phyloP scores from a whole-genome alignment of 2,888 invertebrate genomes.

The Chloroclysta siterata region DNA sequence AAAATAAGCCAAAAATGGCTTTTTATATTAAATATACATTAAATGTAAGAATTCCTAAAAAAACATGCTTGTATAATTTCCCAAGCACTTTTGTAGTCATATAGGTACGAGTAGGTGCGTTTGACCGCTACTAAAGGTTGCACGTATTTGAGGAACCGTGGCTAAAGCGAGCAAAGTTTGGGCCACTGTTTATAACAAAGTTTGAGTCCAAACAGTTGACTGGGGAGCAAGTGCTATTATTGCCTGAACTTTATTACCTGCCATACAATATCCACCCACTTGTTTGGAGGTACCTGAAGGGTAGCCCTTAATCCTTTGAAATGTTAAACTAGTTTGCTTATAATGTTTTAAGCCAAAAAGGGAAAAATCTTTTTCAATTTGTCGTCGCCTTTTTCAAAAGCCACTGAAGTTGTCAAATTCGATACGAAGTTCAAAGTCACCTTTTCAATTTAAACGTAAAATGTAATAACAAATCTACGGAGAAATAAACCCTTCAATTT shows the following conservation, averaged over 20 bases:
- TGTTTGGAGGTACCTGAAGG: conserved; percentile 4
- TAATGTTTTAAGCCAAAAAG: not conserved
- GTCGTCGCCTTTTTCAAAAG: not conserved
- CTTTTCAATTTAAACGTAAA: too few species aligned
- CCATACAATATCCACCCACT: conserved; percentile 8
- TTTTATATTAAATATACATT: too few species aligned
- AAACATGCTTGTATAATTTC: too few species aligned
- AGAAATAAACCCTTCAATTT: too few species aligned
- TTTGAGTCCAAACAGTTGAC: conserved; percentile 34
- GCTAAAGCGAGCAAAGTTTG: conserved; percentile 22
- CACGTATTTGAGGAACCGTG: not conserved
- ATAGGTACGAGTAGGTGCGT: not conserved
- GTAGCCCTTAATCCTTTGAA: conserved; percentile 2
- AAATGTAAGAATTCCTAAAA: too few species aligned
- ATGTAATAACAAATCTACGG: too few species aligned
- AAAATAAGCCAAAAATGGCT: too few species aligned
- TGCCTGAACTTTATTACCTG: conserved; percentile 30
- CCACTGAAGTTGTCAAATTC: not conserved
- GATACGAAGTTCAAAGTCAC: not conserved
- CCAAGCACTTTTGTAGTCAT: too few species aligned
- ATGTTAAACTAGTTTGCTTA: not conserved
- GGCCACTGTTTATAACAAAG: conserved; percentile 32
- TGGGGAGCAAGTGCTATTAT: conserved; percentile 27
- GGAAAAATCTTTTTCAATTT: not conserved
- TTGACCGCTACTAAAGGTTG: not conserved